Evolutionary conservation across 2,888 invertebrate species (phyloP).

Genomic region (Nomada ruficornis): DNA sequence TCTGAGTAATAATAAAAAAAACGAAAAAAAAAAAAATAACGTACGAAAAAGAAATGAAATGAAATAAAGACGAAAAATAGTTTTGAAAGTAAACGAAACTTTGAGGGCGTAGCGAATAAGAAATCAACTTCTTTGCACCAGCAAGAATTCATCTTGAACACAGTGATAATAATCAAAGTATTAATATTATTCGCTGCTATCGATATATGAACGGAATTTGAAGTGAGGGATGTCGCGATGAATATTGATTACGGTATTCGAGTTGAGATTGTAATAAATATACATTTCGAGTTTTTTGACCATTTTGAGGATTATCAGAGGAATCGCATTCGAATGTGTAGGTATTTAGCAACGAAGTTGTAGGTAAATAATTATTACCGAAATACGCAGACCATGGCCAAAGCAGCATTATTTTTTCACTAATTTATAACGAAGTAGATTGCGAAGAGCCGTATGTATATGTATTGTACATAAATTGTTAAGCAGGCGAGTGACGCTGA

Average conservation of each 20-base stretch:
- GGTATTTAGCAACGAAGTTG: constrained; percentile 70
- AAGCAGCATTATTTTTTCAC: constrained; percentile 84
- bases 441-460: constrained; percentile 66
- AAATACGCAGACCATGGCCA: constrained; percentile 76
- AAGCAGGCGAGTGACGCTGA: constrained; percentile 60
- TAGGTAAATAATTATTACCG: constrained; percentile 68
- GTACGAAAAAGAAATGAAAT: not conserved
- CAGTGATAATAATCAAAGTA: constrained; percentile 73
- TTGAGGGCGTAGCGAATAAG: constrained; percentile 27
- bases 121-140: constrained; percentile 49
- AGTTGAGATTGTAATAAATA: constrained; percentile 54
- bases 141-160: constrained; percentile 50
- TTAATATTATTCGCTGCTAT: constrained; percentile 62
- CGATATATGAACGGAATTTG: constrained; percentile 52
- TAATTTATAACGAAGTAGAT: constrained; percentile 77
- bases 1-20: constrained; percentile 26
- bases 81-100: constrained; percentile 49
- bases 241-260: constrained; percentile 50
- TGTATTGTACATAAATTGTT: constrained; percentile 78
- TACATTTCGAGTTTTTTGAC: constrained; percentile 66
- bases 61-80: not conserved
- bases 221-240: constrained; percentile 32
- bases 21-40: constrained; percentile 5
- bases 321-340: constrained; percentile 66
- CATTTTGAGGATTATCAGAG: constrained; percentile 62